Base-by-base conservation (phyloP, 2,888 invertebrate species). In the Onchidella celtica region DNA sequence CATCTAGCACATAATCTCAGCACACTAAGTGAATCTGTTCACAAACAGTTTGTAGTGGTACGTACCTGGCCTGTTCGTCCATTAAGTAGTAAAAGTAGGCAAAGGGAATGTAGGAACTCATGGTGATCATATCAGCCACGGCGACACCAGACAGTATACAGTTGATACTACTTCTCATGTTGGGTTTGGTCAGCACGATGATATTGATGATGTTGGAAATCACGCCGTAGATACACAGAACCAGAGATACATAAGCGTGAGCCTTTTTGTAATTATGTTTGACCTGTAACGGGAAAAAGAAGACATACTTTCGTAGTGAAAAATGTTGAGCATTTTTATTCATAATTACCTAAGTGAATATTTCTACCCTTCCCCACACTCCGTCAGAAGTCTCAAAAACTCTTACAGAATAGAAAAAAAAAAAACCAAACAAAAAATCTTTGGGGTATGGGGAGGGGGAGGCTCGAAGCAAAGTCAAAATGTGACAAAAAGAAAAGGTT, bases 191-290 rank as follows among this genome's bases (percentile, higher is more conserved):
- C 3, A 97, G 96, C 76, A 98, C 94, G 21, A 98, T 97, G 85
- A 98, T 97, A 94, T 98, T 98, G 88, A 98, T 95, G 29, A 96
- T 95, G 93, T 98, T 98, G 82, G 97, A 97, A 47, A 97, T 95
- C 40, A 97, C 96, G 68, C 98, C 98, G 91, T 98, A 96, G 76
- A 97, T 94, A 93, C 98, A 98, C 85, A 98, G 97, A 66, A 97
- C 94, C 63, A 98, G 94, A 83, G 97, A 97, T 75, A 97, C 95
- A 93, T 97, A 97, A 55, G 97, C 97, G 92, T 98, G 98, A 80
- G 96, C 92, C 38, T 83, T 38, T 83, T 88, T 89, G 84, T 91
- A 91, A 21, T 85, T 85, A 4, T 84, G 77, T 3, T 87, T 87
- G 32, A 84, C 63, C 57, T 77, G 70, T 65, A 29, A 47, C 81